These are phyloP conservation scores for Pseudorhiza aurosa DNA, from an alignment of 30 jellyfish, hydroid and myxozoan species.

Conservation along the genomic window DNA sequence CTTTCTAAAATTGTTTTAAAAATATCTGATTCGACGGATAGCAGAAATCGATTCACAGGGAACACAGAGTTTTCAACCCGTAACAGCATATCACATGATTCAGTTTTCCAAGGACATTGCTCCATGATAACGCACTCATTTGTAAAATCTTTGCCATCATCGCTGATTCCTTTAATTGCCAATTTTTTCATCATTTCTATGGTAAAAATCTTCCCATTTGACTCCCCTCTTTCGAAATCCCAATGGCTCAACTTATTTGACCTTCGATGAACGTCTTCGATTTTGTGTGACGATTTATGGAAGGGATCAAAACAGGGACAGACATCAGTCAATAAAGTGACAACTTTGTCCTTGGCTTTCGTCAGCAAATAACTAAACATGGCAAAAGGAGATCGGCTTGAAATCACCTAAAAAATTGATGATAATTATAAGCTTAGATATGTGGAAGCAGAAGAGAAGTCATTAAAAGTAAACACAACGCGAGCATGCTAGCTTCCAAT, in stretches of 20 bases:
- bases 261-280: constrained; percentile 19
- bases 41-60: constrained; percentile 52
- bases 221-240: neutral
- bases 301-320: constrained; percentile 45
- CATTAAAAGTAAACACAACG: too few species aligned
- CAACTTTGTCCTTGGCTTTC: constrained; percentile 8
- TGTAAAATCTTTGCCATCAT: neutral
- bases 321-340: constrained; percentile 7
- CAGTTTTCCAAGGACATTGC: constrained; percentile 63
- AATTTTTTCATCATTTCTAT: constrained; percentile 55
- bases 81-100: constrained; percentile 46
- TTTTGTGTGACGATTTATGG: neutral
- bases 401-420: too few species aligned
- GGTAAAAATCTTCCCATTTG: constrained; percentile 27
- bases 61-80: constrained; percentile 59
- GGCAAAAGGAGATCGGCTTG: too few species aligned
- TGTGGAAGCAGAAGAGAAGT: too few species aligned
- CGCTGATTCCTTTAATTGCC: neutral
- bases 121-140: constrained; percentile 23
- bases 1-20: constrained; percentile 60
- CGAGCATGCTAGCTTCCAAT: too few species aligned
- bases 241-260: constrained; percentile 7
- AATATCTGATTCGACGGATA: constrained; percentile 71
- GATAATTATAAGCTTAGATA: too few species aligned
- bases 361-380: constrained; percentile 25